Evolutionary conservation across 2,888 invertebrate species (phyloP).

Genomic region (Beris chalybata): DNA sequence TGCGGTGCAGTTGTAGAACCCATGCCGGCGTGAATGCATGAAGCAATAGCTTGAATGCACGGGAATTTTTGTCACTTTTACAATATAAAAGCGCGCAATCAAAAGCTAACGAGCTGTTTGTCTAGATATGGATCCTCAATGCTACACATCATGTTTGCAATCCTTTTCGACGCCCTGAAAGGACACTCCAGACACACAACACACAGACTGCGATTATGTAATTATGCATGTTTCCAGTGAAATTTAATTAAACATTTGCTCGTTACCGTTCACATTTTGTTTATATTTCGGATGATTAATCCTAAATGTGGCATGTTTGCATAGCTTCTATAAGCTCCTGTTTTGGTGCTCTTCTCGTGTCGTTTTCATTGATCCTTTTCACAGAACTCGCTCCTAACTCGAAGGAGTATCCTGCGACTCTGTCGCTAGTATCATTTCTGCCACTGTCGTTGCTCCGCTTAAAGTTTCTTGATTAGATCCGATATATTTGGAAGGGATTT

Average conservation of each 20-base stretch:
- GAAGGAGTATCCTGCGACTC: too few relatives aligned
- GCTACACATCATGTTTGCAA: background rate
- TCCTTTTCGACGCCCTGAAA: background rate
- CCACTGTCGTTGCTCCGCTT: too few relatives aligned
- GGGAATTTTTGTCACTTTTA: too few relatives aligned
- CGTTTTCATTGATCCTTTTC: too few relatives aligned
- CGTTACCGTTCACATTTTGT: constrained; percentile 6
- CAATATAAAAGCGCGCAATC: background rate
- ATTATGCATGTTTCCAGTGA: constrained; percentile 17
- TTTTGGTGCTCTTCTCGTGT: background rate
- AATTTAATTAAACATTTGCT: constrained; percentile 27
- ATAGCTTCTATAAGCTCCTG: constrained; percentile 3
- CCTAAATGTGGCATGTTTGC: constrained; percentile 22
- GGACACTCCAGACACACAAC: background rate
- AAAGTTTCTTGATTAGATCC: too few relatives aligned
- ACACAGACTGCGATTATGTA: constrained; percentile 1
- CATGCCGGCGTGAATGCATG: too few relatives aligned
- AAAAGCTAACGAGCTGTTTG: constrained; percentile 28
- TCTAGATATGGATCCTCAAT: background rate
- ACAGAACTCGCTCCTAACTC: too few relatives aligned
- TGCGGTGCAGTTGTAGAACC: too few relatives aligned
- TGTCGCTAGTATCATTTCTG: too few relatives aligned
- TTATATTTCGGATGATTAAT: constrained; percentile 29
- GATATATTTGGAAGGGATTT: too few relatives aligned
- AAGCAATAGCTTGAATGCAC: too few relatives aligned